Evolutionary conservation across 2,888 invertebrate species (phyloP).

Genomic region (Dendrolimus houi): DNA sequence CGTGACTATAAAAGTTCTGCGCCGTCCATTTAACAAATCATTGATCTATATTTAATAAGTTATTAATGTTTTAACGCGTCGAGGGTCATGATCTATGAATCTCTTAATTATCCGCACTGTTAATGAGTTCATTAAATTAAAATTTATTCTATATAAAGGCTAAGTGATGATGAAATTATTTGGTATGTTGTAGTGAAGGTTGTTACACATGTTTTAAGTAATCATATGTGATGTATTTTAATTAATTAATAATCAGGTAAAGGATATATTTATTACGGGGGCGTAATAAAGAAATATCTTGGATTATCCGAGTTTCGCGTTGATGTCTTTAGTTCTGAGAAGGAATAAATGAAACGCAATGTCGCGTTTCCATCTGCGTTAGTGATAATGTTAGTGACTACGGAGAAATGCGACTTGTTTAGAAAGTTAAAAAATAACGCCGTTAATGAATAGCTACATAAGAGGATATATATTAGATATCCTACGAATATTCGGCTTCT

Average conservation of each 20-base stretch:
- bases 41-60: background rate
- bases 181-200: conserved; percentile 6
- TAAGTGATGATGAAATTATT: conserved; percentile 6
- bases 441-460: too few species aligned
- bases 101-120: background rate
- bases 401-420: too few species aligned
- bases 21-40: background rate
- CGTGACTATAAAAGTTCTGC: background rate
- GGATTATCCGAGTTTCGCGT: conserved; percentile 21
- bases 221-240: conserved; percentile 1
- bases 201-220: conserved; percentile 1
- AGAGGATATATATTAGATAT: too few species aligned
- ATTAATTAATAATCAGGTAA: background rate
- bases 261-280: background rate
- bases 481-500: too few species aligned
- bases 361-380: background rate
- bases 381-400: conserved; percentile 1
- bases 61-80: background rate
- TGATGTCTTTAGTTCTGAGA: conserved; percentile 47
- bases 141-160: conserved; percentile 9
- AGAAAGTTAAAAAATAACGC: too few species aligned
- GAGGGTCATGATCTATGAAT: background rate
- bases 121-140: conserved; percentile 10
- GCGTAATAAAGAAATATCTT: background rate
- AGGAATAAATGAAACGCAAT: too few species aligned